Percentiles rank a stretch among this genome's conserved stretches.
phyloP scores from a whole-genome alignment of 2,888 invertebrate genomes.

The Phania funesta region DNA sequence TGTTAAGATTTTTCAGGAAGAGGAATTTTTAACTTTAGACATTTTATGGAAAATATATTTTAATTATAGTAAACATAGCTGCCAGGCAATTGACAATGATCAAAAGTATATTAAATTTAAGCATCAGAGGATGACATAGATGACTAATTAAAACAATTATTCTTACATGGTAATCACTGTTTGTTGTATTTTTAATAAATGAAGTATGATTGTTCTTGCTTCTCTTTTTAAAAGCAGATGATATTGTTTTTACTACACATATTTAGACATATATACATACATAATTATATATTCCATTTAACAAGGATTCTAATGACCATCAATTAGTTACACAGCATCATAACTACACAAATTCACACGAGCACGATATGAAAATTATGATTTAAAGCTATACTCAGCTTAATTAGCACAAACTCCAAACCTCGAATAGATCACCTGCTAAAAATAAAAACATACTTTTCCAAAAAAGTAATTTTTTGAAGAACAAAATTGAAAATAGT shows the following conservation, averaged over 20 bases:
- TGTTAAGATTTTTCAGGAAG: neutral
- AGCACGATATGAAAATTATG: neutral
- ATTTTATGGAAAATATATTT: neutral
- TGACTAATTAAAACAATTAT: slow-evolving; percentile 71
- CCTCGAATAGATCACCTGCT: no score
- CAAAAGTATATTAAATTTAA: neutral
- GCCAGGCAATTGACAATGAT: neutral
- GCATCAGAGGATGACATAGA: slow-evolving; percentile 40
- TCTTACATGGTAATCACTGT: slow-evolving; percentile 71
- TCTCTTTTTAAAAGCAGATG: neutral
- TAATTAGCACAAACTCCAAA: neutral
- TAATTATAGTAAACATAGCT: neutral
- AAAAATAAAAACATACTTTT: no score
- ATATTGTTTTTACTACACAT: neutral
- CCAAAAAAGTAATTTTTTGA: no score
- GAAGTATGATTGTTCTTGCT: slow-evolving; percentile 17
- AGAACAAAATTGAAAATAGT: no score
- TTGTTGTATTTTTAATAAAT: slow-evolving; percentile 59
- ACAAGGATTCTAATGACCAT: slow-evolving; percentile 63
- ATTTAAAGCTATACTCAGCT: neutral
- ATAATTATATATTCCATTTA: slow-evolving; percentile 41
- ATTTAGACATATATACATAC: neutral
- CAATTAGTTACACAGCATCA: slow-evolving; percentile 61
- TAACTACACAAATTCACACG: neutral
- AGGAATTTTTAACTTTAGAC: neutral